These are phyloP conservation scores for Morus bassanus DNA, from an alignment of 2,797 vertebrate genomes.

Conservation along the genomic window DNA sequence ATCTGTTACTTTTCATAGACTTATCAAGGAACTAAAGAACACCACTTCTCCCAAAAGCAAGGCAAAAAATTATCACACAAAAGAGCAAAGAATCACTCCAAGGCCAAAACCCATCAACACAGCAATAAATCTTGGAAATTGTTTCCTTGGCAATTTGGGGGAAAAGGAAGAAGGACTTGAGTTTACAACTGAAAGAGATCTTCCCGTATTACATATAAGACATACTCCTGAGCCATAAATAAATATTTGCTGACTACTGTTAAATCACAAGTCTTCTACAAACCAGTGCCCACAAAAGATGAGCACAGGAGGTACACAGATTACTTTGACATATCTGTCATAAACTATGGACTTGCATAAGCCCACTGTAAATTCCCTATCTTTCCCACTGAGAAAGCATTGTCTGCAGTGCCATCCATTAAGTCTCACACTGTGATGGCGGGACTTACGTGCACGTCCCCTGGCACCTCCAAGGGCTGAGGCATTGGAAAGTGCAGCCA, in stretches of 20 bases:
- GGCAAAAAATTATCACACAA: background rate
- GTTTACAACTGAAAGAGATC: background rate
- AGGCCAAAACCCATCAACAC: background rate
- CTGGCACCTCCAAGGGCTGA: background rate
- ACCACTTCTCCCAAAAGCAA: background rate
- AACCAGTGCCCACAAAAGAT: background rate
- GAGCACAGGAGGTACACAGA: background rate
- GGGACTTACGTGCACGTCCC: background rate
- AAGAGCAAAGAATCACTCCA: background rate
- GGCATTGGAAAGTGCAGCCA: rapidly evolving
- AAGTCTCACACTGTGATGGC: background rate
- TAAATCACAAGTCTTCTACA: background rate
- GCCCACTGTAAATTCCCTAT: background rate
- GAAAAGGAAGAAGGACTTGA: background rate
- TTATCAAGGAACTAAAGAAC: background rate
- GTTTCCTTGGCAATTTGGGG: background rate
- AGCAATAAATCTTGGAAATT: background rate
- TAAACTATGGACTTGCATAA: background rate
- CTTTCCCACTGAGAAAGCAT: background rate
- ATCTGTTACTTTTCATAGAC: background rate
- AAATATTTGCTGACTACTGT: background rate
- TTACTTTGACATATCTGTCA: background rate
- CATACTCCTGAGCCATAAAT: background rate
- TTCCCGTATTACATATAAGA: background rate
- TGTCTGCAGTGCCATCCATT: background rate